Base-by-base conservation (phyloP, 1,140 invertebrate species). In the Trichonephila clavata region DNA sequence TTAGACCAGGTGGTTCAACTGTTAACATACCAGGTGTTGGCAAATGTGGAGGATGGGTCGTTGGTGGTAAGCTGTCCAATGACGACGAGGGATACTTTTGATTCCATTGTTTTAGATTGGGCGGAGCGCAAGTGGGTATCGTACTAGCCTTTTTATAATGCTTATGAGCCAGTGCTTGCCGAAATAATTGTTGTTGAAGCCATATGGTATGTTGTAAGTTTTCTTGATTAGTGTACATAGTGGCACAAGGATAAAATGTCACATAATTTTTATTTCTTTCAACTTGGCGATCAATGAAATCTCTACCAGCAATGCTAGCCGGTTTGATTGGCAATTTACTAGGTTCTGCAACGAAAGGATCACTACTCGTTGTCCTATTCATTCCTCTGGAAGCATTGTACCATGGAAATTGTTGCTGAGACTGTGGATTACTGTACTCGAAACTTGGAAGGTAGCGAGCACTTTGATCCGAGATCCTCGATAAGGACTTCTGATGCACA, bases 171-270 rank as follows among this genome's bases (percentile, higher is more conserved):
- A 95, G 77, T 6, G 97, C 96, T 95, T 97, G 96, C 65, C 97
- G 96, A 94, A 97, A 97, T 18, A 97, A 95, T 95, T 97, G 97
- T 94, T 98, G 97, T 94, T 98, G 97, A 6, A 97, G 95, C 94
- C 97, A 95, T 95, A 97, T 97, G 14, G 97, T 97, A 95, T 97
- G 97, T 94, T 97, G 96, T 21, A 98, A 95, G 95, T 97, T 97
- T 5, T 97, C 97, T 43, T 97, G 96, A 94, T 97, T 97, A 10
- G 97, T 98, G 95, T 97, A 97, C 97, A 97, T 97, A 0, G 97
- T 97, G 27, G 97, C 96, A 1, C 96, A 96, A 21, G 95, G 94
- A 65, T 94, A 93, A 81, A 95, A 94, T 24, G 95, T 95, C 1
- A 95, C 95, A 90, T 95, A 95, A 71, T 95, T 95, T 21, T 94